A percentile compares a stretch with the other conserved stretches of the same genome.
Evolutionary conservation across 1,140 invertebrate genomes (phyloP).

Genomic region (Drosophila funebris): DNA sequence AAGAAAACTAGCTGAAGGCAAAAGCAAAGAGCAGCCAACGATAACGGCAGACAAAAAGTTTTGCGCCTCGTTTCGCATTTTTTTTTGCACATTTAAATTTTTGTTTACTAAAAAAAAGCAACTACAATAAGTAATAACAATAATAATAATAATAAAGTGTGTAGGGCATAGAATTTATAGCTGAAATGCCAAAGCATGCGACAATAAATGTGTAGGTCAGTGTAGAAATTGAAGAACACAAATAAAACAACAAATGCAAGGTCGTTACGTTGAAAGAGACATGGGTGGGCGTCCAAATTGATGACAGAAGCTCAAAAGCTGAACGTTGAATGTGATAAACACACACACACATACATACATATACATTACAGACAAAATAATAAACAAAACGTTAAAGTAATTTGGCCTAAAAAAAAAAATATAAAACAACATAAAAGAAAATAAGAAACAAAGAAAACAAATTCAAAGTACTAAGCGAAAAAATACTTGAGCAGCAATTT

Average conservation of each 20-base stretch:
- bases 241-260: slow-evolving; percentile 40
- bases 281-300: slow-evolving; percentile 33
- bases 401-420: slow-evolving; percentile 17
- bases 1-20: slow-evolving; percentile 59
- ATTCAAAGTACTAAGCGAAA: slow-evolving; percentile 38
- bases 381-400: slow-evolving; percentile 10
- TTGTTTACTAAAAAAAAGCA: slow-evolving; percentile 41
- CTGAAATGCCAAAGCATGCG: slow-evolving; percentile 25
- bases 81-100: slow-evolving; percentile 43
- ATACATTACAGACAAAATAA: not conserved
- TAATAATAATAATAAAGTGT: slow-evolving; percentile 29
- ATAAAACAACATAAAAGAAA: not conserved
- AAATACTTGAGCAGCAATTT: slow-evolving; percentile 33
- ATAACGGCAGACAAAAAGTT: slow-evolving; percentile 53
- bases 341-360: not conserved
- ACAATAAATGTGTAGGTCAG: slow-evolving; percentile 54
- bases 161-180: slow-evolving; percentile 38
- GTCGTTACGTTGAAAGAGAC: slow-evolving; percentile 38
- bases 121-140: not conserved
- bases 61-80: slow-evolving; percentile 10
- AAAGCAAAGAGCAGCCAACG: slow-evolving; percentile 58
- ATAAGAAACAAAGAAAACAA: slow-evolving; percentile 25
- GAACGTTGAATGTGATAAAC: slow-evolving; percentile 26
- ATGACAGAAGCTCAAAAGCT: slow-evolving; percentile 12
- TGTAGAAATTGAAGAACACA: slow-evolving; percentile 38